Percentiles rank a stretch among this genome's conserved stretches.
Evolutionary conservation across 2,888 invertebrate genomes (phyloP).

Genomic region (Hyppa rectilinea): DNA sequence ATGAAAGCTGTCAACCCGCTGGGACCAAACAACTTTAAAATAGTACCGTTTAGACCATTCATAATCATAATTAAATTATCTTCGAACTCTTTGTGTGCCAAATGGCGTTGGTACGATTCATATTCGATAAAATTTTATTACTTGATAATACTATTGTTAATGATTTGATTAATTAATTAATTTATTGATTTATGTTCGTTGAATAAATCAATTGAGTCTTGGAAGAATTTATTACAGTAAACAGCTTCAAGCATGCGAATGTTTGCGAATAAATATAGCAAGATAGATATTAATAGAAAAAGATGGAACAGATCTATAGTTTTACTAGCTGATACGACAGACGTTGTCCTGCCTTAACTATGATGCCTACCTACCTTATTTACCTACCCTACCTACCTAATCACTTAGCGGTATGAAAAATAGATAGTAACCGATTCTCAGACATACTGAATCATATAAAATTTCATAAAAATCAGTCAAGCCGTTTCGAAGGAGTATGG

Average conservation of each 20-base stretch:
- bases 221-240: conserved; percentile 41
- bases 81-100: conserved; percentile 48
- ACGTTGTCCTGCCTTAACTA: no score
- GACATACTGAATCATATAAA: no score
- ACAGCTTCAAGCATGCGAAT: conserved; percentile 11
- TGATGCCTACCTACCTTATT: no score
- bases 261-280: background rate
- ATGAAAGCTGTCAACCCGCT: background rate
- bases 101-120: conserved; percentile 47
- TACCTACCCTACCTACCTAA: no score
- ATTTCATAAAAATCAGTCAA: no score
- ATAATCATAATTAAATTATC: conserved; percentile 50
- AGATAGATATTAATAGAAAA: background rate
- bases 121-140: conserved; percentile 50
- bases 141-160: conserved; percentile 51
- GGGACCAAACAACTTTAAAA: conserved; percentile 16
- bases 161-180: conserved; percentile 52
- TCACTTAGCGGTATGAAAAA: no score
- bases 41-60: conserved; percentile 28
- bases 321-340: no score
- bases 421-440: no score
- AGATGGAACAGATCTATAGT: background rate
- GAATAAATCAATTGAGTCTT: conserved; percentile 36
- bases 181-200: conserved; percentile 49
- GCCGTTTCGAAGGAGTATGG: no score